phyloP scores from a whole-genome alignment of 2,888 invertebrate genomes.

The Kryphioiulus occultus region DNA sequence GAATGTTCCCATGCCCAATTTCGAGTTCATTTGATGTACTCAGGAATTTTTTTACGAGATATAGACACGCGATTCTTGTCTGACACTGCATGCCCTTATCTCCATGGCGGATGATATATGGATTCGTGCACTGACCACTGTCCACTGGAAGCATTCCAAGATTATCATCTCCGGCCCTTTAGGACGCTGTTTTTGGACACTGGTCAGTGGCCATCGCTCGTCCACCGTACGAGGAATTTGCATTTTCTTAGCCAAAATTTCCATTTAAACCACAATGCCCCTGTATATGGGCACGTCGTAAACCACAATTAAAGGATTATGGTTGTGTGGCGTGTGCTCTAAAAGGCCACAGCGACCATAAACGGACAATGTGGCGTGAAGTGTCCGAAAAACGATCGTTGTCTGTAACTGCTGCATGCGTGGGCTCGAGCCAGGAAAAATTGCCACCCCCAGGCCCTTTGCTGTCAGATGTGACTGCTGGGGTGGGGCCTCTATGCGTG shows the following conservation, averaged over 20 bases:
- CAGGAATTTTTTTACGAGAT: background rate
- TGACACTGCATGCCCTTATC: background rate
- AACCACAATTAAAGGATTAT: slow-evolving; percentile 31
- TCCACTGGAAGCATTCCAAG: background rate
- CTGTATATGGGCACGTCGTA: background rate
- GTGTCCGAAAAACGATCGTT: background rate
- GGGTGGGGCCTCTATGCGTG: background rate
- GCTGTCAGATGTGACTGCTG: background rate
- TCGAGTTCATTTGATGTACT: background rate
- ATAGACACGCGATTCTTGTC: background rate
- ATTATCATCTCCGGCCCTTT: background rate
- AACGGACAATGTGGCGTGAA: slow-evolving; percentile 31
- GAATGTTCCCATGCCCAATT: background rate
- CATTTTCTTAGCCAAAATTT: background rate
- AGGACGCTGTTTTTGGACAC: too few relatives aligned
- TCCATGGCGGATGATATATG: background rate
- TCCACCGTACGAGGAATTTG: background rate
- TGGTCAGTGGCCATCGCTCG: background rate
- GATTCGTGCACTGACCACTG: background rate
- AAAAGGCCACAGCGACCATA: background rate
- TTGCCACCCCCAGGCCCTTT: background rate
- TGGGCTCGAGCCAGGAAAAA: background rate
- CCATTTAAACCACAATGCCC: background rate
- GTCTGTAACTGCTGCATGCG: background rate
- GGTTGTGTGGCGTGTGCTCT: background rate